These are phyloP conservation scores for Hippopotamus amphibius DNA, from an alignment of 2,113 vertebrate species.

Conservation along the genomic window DNA sequence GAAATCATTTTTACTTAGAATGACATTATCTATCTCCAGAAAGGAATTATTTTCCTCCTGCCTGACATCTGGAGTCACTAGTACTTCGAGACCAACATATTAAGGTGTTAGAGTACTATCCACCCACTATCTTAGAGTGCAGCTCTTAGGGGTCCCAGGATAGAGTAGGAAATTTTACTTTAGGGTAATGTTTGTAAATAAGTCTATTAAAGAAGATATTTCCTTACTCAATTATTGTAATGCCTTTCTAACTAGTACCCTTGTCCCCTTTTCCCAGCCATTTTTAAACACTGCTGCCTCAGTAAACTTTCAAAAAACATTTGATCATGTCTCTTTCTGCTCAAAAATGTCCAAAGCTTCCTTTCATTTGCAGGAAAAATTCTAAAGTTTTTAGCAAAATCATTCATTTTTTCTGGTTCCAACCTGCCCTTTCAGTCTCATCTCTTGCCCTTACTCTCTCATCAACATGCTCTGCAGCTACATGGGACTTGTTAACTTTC, in stretches of 20 bases:
- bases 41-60: neutral
- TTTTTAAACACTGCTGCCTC: slow-evolving; percentile 17
- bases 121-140: neutral
- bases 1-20: neutral
- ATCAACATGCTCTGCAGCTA: neutral
- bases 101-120: neutral
- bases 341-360: neutral
- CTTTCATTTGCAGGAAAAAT: neutral
- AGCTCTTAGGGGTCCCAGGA: neutral
- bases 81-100: neutral
- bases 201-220: neutral
- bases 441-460: neutral
- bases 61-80: neutral
- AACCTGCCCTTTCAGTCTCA: neutral
- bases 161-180: neutral
- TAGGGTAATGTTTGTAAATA: neutral
- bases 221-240: neutral
- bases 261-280: neutral
- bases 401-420: neutral
- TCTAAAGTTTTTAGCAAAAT: neutral
- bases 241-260: neutral
- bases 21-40: neutral
- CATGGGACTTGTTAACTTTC: neutral
- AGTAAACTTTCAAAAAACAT: neutral
- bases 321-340: neutral